Evolutionary conservation across 2,888 invertebrate genomes (phyloP), one percentile per base, ranked within the genome.

Genomic region (Drosophila stalkeri): DNA sequence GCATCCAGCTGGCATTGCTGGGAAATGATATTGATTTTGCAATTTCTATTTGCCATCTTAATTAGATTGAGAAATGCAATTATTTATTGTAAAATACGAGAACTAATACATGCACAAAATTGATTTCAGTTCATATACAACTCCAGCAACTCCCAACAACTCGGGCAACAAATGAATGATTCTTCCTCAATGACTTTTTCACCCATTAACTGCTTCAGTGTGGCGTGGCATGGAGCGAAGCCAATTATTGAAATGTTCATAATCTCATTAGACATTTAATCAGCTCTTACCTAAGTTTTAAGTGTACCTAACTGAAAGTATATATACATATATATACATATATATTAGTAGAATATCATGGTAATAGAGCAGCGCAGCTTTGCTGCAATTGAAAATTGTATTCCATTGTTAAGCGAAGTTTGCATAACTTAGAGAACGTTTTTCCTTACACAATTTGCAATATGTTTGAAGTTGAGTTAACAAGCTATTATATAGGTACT

Each of bases 11-110:
- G 37, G 23, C 59, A 27, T 9, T 2, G 46, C 31, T 27, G 37
- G 37, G 59, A 39, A 47, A 37, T 47, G 14, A 39, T n/a, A 60
- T 60, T 39, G 59, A 60, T 49, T 60, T 27, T 35, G n/a, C 33
- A 16, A 57, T 33, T 37, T 46, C 35, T 35, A 11, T 37, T 39
- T 39, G 60, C 27, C 47, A 5, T 49, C 49, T 60, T 47, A 49
- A 60, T 60, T 60, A 49, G 60, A 20, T 49, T 16, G 60, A 20
- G 27, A 18, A 60, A 60, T 39, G 9, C 27, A 49, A 60, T 49
- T 60, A 60, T 49, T 11, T 39, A 31, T 39, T 49, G 49, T 23
- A 23, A 23, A 23, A 23, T 23, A 23, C 14, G 37, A 39, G 54
- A 52, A 52, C 18, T 35, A 37, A 46, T 35, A 37, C 20, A 56